Conservation (phyloP, 2,888 invertebrate species). For the Helicoverpa assulta region DNA sequence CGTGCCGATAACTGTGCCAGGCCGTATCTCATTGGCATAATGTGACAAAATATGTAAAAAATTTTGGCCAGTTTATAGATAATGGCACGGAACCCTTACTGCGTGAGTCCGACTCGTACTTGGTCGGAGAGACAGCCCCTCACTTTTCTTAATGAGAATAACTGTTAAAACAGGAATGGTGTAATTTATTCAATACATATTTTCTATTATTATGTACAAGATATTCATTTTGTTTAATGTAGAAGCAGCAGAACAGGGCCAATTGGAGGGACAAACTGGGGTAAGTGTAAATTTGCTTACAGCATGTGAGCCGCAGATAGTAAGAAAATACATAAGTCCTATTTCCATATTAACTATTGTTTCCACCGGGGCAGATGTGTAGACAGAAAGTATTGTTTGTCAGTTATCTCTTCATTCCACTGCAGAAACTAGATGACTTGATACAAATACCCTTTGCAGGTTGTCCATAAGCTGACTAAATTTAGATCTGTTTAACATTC, state of each 20-base stretch:
- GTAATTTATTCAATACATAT: background rate
- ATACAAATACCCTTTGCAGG: background rate
- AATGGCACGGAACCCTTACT: too few species aligned
- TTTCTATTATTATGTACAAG: background rate
- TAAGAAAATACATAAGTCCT: background rate
- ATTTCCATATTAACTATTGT: background rate
- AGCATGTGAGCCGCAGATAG: constrained; percentile 2
- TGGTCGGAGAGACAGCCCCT: too few species aligned
- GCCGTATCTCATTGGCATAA: too few species aligned
- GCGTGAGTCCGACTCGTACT: too few species aligned
- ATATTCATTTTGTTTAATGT: background rate
- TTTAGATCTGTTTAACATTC: constrained; percentile 16
- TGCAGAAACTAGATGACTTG: background rate
- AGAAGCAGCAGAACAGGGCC: background rate
- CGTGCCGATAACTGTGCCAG: too few species aligned
- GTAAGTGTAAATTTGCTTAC: constrained; percentile 1
- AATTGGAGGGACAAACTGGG: background rate
- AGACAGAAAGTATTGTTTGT: background rate
- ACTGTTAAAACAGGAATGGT: background rate
- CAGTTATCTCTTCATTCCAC: background rate
- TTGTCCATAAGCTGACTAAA: constrained; percentile 18
- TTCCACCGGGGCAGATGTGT: background rate
- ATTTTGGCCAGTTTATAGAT: too few species aligned
- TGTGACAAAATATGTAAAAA: too few species aligned
- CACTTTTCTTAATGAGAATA: too few species aligned